Base-by-base conservation (phyloP, 1,140 invertebrate genomes). In the Colletes latitarsis region DNA sequence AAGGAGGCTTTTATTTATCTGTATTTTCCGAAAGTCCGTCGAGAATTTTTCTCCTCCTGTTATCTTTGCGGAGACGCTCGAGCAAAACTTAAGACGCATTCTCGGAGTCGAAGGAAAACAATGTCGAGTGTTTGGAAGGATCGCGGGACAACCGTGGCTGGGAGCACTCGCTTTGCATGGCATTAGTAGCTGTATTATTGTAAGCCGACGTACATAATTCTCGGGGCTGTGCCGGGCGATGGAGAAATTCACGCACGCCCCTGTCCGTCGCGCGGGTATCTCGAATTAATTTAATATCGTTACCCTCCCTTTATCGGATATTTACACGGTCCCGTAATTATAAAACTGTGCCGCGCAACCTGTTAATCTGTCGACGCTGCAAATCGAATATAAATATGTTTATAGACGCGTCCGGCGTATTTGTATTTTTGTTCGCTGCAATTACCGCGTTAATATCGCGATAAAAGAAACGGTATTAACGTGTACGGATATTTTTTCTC, bases 161-260 rank as follows among this genome's bases (percentile, higher is more conserved):
- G n/a, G n/a, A 41, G 39, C n/a, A 6, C 69, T 87, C 21, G 12
- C 10, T 91, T 91, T 91, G 90, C 89, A 91, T 90, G 80, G 89
- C 88, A 91, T 92, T 91, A 91, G 82, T 66, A 63, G 85, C 82
- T 71, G 86, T 92, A 91, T 92, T 92, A 92, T 91, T 92, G 88
- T 91, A 92, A 92, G 91, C 89, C 79, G 88, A 84, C 88, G 89
- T 89, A 89, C 88, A 89, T 91, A 89, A 91, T 91, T 90, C 86
- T 85, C 85, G 39, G 8, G 17, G 30, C n/a, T 4, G 8, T 55
- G 60, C 39, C 41, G 73, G 60, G 17, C 6, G 43, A 46, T n/a
- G 39, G 58, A 57, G 39, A 15, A 79, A 64, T 71, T 79, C 58
- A 8, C 58, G 57, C 58, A 14, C 49, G n/a, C 49, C 66, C 66